A percentile compares a stretch with the other conserved stretches of the same genome.
Conservation (phyloP, 2,888 invertebrate species). For the Teinopalpus imperialis region DNA sequence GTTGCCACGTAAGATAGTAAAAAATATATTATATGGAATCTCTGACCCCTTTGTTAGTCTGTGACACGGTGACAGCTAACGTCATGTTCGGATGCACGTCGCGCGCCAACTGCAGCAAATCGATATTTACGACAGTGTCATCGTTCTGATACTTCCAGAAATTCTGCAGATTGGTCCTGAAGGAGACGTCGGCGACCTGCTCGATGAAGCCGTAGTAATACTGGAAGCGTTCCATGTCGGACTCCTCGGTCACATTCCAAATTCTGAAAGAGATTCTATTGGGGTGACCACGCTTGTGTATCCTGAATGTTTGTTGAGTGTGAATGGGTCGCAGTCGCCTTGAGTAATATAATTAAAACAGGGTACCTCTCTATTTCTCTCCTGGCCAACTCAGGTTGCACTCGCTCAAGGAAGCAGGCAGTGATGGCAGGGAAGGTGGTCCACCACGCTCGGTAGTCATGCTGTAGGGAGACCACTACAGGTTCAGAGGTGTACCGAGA, state of each 20-base stretch:
- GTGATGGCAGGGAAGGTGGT: slow-evolving; percentile 72
- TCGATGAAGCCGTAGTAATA: slow-evolving; percentile 70
- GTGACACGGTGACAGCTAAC: slow-evolving; percentile 47
- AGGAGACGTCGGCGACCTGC: slow-evolving; percentile 67
- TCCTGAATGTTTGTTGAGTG: too few species aligned
- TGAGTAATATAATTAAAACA: too few species aligned
- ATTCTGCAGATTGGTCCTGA: slow-evolving; percentile 81
- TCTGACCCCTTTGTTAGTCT: slow-evolving; percentile 41
- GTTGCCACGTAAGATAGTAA: too few species aligned
- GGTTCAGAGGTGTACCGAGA: slow-evolving; percentile 66
- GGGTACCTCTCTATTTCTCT: slow-evolving; percentile 44
- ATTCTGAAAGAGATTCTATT: slow-evolving; percentile 41
- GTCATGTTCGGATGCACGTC: slow-evolving; percentile 61
- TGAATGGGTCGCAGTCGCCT: too few species aligned
- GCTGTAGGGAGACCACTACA: slow-evolving; percentile 69
- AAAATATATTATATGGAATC: too few species aligned
- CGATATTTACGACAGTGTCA: slow-evolving; percentile 75
- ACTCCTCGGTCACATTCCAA: slow-evolving; percentile 69
- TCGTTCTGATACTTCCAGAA: slow-evolving; percentile 87
- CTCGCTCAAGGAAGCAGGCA: slow-evolving; percentile 62
- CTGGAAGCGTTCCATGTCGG: slow-evolving; percentile 51
- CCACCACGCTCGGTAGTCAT: slow-evolving; percentile 70
- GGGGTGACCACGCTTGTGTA: too few species aligned
- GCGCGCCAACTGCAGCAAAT: slow-evolving; percentile 83
- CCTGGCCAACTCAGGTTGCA: slow-evolving; percentile 53